phyloP scores from a whole-genome alignment of 2,888 invertebrate species.

The Catocala sponsa region DNA sequence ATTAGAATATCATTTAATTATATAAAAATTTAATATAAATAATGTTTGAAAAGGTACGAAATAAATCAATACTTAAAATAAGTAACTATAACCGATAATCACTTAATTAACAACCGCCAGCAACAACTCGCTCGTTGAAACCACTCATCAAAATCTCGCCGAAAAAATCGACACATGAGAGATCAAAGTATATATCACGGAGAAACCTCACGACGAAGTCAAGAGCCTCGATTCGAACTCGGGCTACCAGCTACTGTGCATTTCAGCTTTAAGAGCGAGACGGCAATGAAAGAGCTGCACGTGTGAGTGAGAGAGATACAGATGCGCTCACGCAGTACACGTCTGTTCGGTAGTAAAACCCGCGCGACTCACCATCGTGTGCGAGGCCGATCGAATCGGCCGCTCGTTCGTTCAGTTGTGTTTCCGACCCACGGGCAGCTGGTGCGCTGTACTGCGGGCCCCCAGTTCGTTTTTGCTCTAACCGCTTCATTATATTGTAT shows the following conservation, averaged over 20 bases:
- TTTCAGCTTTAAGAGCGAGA: conserved; percentile 59
- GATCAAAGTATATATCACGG: conserved; percentile 72
- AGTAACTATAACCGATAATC: conserved; percentile 67
- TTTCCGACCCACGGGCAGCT: conserved; percentile 80
- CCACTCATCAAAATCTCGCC: conserved; percentile 73
- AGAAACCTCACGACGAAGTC: conserved; percentile 80
- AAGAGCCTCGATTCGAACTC: conserved; percentile 80
- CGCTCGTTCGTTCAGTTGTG: conserved; percentile 80
- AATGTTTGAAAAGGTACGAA: not conserved
- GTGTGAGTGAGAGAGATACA: conserved; percentile 61
- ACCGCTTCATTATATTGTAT: conserved; percentile 64
- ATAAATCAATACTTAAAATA: conserved; percentile 43
- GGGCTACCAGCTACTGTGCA: conserved; percentile 83
- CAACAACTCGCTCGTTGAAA: conserved; percentile 72
- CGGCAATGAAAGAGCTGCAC: conserved; percentile 30
- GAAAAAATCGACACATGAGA: conserved; percentile 80
- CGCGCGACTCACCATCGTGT: conserved; percentile 69
- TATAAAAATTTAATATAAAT: no score
- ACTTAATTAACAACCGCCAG: conserved; percentile 77
- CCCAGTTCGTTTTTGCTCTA: conserved; percentile 73
- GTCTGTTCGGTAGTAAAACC: conserved; percentile 73
- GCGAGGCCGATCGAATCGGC: conserved; percentile 71
- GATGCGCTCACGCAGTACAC: conserved; percentile 75
- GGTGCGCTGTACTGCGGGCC: conserved; percentile 75
- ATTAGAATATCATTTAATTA: no score